A percentile compares a stretch with the other conserved stretches of the same genome.
phyloP scores from a whole-genome alignment of 2,888 invertebrate species.

The Suillia variegata region DNA sequence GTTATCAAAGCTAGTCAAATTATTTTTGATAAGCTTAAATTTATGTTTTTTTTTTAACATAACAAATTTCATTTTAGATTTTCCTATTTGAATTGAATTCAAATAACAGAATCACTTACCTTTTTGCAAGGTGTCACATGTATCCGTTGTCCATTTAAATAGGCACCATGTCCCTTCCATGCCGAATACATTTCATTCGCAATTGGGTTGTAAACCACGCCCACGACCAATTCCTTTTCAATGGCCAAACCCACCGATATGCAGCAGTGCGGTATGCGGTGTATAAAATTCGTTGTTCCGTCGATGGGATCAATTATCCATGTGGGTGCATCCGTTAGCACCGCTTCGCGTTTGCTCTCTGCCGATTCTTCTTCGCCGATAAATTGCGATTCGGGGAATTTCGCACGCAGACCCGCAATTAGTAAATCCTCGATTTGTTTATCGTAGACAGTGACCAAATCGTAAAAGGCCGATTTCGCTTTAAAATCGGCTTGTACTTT shows the following conservation, averaged over 20 bases:
- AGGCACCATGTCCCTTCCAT: constrained; percentile 75
- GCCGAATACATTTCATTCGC: constrained; percentile 76
- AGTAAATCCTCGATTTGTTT: constrained; percentile 75
- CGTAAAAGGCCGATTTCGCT: constrained; percentile 68
- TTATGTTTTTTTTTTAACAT: too few relatives aligned
- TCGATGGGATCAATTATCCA: constrained; percentile 90
- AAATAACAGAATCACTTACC: too few relatives aligned
- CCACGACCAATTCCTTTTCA: constrained; percentile 68
- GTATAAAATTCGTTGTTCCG: constrained; percentile 84
- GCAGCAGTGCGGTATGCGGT: constrained; percentile 70
- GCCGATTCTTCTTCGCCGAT: constrained; percentile 76
- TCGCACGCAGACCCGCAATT: constrained; percentile 64
- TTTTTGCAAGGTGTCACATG: constrained; percentile 52
- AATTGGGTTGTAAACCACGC: constrained; percentile 79
- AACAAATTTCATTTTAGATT: too few relatives aligned
- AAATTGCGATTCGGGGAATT: constrained; percentile 72
- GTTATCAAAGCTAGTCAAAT: too few relatives aligned
- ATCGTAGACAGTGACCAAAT: constrained; percentile 83
- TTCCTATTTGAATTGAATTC: too few relatives aligned
- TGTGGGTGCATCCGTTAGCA: constrained; percentile 76
- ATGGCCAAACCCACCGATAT: constrained; percentile 72
- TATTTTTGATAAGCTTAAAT: too few relatives aligned
- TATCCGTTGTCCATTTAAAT: constrained; percentile 71
- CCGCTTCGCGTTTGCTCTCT: constrained; percentile 47
- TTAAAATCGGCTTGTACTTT: constrained; percentile 49